Evolutionary conservation across 2,113 vertebrate genomes (phyloP).

Genomic region (Proteles cristata): DNA sequence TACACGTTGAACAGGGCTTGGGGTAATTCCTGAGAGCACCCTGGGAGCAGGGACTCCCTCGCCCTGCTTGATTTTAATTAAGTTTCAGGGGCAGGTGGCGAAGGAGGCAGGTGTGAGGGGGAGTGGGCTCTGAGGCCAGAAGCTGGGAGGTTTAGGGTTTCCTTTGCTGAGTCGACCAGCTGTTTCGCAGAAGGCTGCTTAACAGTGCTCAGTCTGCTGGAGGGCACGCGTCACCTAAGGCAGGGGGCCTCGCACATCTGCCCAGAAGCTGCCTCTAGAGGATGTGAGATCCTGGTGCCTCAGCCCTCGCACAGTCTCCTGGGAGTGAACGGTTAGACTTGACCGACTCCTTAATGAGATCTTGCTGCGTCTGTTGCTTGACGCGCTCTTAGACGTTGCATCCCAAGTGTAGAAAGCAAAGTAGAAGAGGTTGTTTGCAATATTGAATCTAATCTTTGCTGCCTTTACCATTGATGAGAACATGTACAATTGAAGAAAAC

Average conservation of each 20-base stretch:
- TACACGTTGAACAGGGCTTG: background rate
- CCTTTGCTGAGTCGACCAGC: background rate
- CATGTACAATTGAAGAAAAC: background rate
- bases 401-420: background rate
- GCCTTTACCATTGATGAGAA: background rate
- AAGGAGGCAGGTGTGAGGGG: background rate
- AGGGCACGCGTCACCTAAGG: background rate
- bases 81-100: background rate
- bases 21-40: background rate
- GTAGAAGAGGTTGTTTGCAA: background rate
- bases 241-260: background rate
- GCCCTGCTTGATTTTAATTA: background rate
- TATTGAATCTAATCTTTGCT: background rate
- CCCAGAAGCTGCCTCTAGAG: background rate
- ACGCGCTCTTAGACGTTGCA: background rate
- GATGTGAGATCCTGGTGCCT: accelerated
- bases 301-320: accelerated
- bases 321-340: background rate
- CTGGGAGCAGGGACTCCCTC: background rate
- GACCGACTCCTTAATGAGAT: accelerated
- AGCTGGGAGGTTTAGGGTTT: background rate
- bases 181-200: background rate
- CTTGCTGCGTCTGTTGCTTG: accelerated
- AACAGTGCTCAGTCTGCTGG: background rate
- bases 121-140: background rate